These are phyloP conservation scores for Felis catus DNA, from an alignment of 2,113 vertebrate genomes.

Conservation along the genomic window F.catus_Fca126_mat1.0 CM031413.1:24650501-24651000, in stretches of 20 bases:
- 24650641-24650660: not conserved
- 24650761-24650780: not conserved
- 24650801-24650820: not conserved
- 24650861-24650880: not conserved
- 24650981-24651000: slow-evolving; percentile 24
- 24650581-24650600: slow-evolving; percentile 38
- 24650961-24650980: not conserved
- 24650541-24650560: not conserved
- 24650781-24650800: not conserved
- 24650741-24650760: not conserved
- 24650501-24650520: not conserved
- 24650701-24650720: not conserved
- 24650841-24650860: not conserved
- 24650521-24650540: not conserved
- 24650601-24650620: not conserved
- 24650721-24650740: not conserved
- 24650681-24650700: slow-evolving; percentile 11
- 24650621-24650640: slow-evolving; percentile 30
- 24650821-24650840: not conserved
- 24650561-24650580: not conserved
- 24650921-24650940: not conserved
- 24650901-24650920: not conserved
- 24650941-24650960: not conserved
- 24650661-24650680: slow-evolving; percentile 34
- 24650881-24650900: not conserved